phyloP scores from a whole-genome alignment of 1,140 invertebrate species.

The Hyposmocoma kahamanoa region DNA sequence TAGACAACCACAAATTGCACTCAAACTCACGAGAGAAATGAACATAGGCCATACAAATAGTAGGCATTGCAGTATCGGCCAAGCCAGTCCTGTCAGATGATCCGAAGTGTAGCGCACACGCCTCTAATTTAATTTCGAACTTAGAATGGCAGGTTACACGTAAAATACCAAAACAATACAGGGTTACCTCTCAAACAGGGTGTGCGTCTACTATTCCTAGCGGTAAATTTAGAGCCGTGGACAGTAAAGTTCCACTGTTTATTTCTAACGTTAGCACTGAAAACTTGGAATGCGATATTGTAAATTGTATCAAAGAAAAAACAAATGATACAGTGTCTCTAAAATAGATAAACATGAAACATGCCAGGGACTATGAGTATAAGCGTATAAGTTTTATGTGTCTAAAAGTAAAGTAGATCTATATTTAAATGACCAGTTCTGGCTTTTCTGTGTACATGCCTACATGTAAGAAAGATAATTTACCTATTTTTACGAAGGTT shows the following conservation, averaged over 20 bases:
- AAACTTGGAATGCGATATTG: neutral
- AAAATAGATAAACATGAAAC: neutral
- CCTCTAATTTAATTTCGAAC: neutral
- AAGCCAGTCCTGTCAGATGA: neutral
- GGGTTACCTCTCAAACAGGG: neutral
- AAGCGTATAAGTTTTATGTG: neutral
- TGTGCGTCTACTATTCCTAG: neutral
- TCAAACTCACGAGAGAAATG: too few species aligned
- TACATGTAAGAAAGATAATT: too few species aligned
- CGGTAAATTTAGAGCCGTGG: neutral
- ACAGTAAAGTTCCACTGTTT: neutral
- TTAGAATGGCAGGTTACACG: neutral
- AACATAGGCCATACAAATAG: too few species aligned
- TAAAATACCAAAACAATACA: neutral
- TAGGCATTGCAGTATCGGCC: too few species aligned
- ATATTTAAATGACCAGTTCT: neutral
- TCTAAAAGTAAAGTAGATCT: neutral
- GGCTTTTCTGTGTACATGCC: too few species aligned
- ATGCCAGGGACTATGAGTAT: neutral
- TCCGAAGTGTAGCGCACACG: neutral
- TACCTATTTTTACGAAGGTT: too few species aligned
- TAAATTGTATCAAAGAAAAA: constrained; percentile 1
- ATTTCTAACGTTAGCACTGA: neutral
- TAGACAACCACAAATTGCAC: too few species aligned
- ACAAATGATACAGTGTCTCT: neutral